A percentile compares a stretch with the other conserved stretches of the same genome.
phyloP scores from a whole-genome alignment of 1,140 invertebrate species.

The Eciton burchellii region DNA sequence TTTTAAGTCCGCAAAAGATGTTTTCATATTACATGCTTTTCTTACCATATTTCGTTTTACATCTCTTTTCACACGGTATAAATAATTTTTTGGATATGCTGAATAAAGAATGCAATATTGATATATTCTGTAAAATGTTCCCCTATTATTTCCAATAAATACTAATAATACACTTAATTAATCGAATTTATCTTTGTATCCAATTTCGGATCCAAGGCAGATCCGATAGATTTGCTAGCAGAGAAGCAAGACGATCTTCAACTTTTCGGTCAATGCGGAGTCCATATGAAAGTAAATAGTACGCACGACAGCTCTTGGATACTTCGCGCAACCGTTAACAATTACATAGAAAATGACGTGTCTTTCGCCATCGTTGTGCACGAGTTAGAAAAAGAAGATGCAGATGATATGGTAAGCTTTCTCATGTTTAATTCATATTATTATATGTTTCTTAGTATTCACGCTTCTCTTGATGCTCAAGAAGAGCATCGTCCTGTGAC shows the following conservation, averaged over 20 bases:
- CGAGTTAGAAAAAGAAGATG: neutral
- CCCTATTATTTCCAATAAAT: neutral
- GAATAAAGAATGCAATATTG: neutral
- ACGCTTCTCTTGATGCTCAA: neutral
- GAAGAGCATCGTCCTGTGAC: neutral
- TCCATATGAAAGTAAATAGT: slow-evolving; percentile 55
- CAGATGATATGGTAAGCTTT: slow-evolving; percentile 3
- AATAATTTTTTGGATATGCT: neutral
- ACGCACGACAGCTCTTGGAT: slow-evolving; percentile 56
- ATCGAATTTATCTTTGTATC: neutral
- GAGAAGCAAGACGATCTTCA: slow-evolving; percentile 19
- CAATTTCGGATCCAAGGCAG: neutral
- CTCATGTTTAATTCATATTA: neutral
- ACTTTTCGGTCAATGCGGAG: slow-evolving; percentile 65
- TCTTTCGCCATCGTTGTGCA: neutral
- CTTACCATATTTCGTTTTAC: neutral
- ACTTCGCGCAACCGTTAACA: neutral
- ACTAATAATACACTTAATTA: slow-evolving; percentile 1
- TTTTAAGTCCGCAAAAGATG: no score
- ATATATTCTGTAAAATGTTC: neutral
- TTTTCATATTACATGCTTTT: slow-evolving; percentile 16
- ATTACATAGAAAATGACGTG: neutral
- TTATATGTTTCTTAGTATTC: neutral
- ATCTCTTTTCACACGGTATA: no score
- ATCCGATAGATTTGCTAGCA: neutral